Evolutionary conservation across 2,113 vertebrate genomes (phyloP).

Genomic region (Limanda limanda): DNA sequence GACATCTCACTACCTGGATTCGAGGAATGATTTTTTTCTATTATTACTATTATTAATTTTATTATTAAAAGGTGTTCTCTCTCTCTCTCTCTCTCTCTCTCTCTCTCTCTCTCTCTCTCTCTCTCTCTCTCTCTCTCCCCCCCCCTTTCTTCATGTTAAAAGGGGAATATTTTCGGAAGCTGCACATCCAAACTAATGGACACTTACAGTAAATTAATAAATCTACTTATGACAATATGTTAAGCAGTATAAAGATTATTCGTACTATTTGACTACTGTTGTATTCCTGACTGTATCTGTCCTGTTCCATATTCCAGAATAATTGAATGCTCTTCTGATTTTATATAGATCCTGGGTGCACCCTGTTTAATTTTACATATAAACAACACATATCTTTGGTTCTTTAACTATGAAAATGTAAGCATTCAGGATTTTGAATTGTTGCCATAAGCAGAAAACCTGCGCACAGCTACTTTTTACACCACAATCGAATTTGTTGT

Average conservation of each 20-base stretch:
- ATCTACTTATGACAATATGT: background rate
- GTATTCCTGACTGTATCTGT: background rate
- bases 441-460: background rate
- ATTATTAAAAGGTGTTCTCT: no score
- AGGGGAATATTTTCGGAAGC: background rate
- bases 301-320: background rate
- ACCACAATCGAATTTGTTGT: background rate
- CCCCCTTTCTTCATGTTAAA: no score
- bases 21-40: background rate
- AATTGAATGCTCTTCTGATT: background rate
- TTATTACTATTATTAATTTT: background rate
- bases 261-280: background rate
- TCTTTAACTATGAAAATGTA: background rate
- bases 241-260: background rate
- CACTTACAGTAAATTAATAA: background rate
- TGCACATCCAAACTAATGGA: background rate
- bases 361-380: background rate
- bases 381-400: background rate
- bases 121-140: no score
- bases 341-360: no score
- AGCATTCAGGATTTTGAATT: constrained; percentile 1
- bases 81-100: background rate
- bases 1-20: background rate
- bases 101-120: no score
- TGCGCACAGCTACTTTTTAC: background rate